These are phyloP conservation scores for Spilogale gracilis DNA, from an alignment of 2,113 vertebrate species.

Conservation along the genomic window DNA sequence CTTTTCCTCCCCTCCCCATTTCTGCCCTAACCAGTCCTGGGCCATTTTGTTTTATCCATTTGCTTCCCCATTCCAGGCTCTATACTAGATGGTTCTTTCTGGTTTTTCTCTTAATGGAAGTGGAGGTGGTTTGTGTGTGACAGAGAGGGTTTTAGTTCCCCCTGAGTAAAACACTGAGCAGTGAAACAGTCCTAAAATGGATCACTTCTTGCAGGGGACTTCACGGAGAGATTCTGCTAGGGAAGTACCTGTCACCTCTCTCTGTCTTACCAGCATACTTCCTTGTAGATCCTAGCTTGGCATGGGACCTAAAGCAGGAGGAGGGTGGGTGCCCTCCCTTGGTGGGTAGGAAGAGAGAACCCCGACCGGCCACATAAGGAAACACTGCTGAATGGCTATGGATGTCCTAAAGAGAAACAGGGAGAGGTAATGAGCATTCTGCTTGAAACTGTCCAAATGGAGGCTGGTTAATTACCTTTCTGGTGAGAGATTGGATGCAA, in stretches of 20 bases:
- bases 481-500: background rate
- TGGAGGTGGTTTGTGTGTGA: background rate
- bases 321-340: background rate
- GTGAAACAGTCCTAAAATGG: background rate
- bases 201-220: background rate
- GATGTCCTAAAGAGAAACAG: background rate
- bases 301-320: background rate
- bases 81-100: background rate
- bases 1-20: fast-evolving
- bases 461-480: background rate
- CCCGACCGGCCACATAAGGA: background rate
- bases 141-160: background rate
- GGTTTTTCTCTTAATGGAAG: background rate
- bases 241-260: background rate
- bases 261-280: background rate
- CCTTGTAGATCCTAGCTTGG: background rate
- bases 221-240: background rate
- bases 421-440: background rate
- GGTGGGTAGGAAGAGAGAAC: background rate
- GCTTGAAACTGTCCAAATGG: background rate
- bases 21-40: background rate
- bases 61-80: background rate
- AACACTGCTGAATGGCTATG: background rate
- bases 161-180: background rate
- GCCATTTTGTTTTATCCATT: background rate